Base-by-base conservation (phyloP, 2,888 invertebrate species). In the Panopea generosa region DNA sequence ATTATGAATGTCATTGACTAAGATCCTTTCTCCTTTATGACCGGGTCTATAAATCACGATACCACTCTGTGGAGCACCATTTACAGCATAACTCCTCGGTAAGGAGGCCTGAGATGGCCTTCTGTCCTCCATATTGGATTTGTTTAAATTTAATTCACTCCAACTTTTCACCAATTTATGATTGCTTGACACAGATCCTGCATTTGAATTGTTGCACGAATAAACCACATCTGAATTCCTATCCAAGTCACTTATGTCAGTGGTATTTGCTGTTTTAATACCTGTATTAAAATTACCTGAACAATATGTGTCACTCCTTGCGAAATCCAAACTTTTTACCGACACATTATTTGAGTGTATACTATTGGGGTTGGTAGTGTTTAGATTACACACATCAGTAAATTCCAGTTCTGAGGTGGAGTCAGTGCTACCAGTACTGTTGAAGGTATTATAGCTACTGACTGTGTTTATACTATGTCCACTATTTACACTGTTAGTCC, bases 311-410 rank as follows among this genome's bases (percentile, higher is more conserved):
- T 76, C 73, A 80, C 56, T 61, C 60, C 77, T 77, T 69, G 61
- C 60, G 56, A 69, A 72, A 77, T 69, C 67, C 57, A 40, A 47
- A 43, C 50, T 67, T 49, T 72, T 63, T 27, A 65, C 59, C 53
- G 66, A 73, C 45, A 29, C 76, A 68, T 67, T 72, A 60, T 71
- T 49, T 47, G 61, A 65, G 49, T 66, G 65, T 65, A 61, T 38
- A 66, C 40, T 65, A 56, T 53, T 50, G 50, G 22, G 57, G 56
- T 47, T 56, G 43, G 70, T 59, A 14, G 67, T 22, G 49, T 71
- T 67, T 26, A 71, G 59, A 68, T 79, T 79, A 63, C 79, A 79
- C 66, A 80, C 76, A 80, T 80, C 76, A 53, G 80, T 80, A 75
- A 80, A 80, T 76, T 76, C 80, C 80, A 80, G 45, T 43, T 76